Evolutionary conservation across 2,113 vertebrate species (phyloP).

Genomic region (Zootoca vivipara): DNA sequence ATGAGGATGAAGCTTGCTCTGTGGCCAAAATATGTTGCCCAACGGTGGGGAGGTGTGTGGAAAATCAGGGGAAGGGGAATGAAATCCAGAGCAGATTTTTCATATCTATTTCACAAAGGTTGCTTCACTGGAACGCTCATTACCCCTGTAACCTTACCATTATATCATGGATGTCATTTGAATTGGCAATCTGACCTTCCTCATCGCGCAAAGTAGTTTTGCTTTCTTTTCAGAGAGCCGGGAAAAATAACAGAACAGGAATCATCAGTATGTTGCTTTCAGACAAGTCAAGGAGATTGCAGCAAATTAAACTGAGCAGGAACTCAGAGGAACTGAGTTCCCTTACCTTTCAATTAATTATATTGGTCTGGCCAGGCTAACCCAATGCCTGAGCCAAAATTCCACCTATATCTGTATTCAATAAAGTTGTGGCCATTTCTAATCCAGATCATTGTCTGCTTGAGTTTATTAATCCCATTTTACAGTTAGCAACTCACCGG

Average conservation of each 20-base stretch:
- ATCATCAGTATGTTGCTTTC: not conserved
- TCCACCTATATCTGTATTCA: too few species aligned
- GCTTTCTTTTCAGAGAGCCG: constrained; percentile 32
- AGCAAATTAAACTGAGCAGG: not conserved
- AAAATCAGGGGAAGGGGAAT: not conserved
- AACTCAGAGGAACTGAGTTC: not conserved
- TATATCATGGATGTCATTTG: constrained; percentile 47
- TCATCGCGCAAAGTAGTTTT: not conserved
- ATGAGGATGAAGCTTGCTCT: too few species aligned
- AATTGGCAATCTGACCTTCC: not conserved
- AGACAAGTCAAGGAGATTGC: not conserved
- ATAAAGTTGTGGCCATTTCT: too few species aligned
- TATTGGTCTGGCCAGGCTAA: too few species aligned
- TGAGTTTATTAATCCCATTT: too few species aligned
- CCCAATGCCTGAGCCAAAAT: too few species aligned
- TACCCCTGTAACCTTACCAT: constrained; percentile 57
- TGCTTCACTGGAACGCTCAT: not conserved
- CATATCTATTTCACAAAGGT: not conserved
- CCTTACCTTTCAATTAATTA: not conserved
- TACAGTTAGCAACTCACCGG: too few species aligned
- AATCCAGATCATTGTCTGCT: too few species aligned
- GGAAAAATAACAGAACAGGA: not conserved
- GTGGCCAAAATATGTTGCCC: too few species aligned
- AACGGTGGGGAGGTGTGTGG: too few species aligned
- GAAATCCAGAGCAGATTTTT: not conserved